phyloP scores from a whole-genome alignment of 2,888 invertebrate genomes.

The Eustalomyia histrio region DNA sequence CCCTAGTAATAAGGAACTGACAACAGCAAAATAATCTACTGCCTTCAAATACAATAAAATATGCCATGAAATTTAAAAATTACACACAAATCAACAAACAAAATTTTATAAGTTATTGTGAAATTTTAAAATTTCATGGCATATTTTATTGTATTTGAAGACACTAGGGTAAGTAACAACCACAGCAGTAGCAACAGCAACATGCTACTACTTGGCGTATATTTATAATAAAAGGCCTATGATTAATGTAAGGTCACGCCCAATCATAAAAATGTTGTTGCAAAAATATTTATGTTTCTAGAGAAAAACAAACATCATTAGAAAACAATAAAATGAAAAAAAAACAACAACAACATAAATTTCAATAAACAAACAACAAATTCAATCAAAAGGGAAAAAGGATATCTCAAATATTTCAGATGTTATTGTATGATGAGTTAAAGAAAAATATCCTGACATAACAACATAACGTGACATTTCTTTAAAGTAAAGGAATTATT shows the following conservation, averaged over 20 bases:
- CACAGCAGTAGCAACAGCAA: not conserved
- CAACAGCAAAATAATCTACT: too few relatives aligned
- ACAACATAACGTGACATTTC: constrained; percentile 54
- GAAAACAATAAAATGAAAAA: constrained; percentile 57
- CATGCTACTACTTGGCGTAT: not conserved
- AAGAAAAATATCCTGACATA: constrained; percentile 24
- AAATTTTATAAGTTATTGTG: too few relatives aligned
- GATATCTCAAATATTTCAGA: constrained; percentile 42
- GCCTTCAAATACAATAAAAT: too few relatives aligned
- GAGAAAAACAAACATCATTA: constrained; percentile 60
- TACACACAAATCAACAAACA: too few relatives aligned
- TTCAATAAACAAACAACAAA: constrained; percentile 33
- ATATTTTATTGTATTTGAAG: too few relatives aligned
- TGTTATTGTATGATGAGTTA: not conserved
- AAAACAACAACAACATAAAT: constrained; percentile 20
- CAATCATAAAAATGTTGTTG: constrained; percentile 61
- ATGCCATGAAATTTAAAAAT: too few relatives aligned
- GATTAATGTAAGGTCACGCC: constrained; percentile 65
- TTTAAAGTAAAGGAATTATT: constrained; percentile 54
- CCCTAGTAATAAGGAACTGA: too few relatives aligned
- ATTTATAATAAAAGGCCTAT: constrained; percentile 49
- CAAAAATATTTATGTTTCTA: constrained; percentile 62
- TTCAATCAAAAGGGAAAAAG: constrained; percentile 47
- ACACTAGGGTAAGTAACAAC: too few relatives aligned
- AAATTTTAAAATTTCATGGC: too few relatives aligned